Conservation (phyloP, 2,888 invertebrate species). For the Heliconius erato region DNA sequence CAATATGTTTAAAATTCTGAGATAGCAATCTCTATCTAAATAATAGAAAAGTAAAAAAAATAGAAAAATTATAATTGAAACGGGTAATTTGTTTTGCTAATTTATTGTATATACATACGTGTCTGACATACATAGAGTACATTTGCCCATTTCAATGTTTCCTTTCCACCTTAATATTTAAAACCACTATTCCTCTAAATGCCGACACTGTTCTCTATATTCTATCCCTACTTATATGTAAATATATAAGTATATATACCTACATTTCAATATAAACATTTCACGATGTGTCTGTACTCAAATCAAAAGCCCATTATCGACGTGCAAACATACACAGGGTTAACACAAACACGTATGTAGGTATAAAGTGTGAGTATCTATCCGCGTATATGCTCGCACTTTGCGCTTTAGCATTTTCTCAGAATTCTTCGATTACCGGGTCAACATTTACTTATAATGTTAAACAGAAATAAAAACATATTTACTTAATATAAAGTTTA, state of each 20-base stretch:
- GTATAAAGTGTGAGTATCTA: conserved; percentile 14
- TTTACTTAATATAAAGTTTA: background rate
- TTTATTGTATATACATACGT: background rate
- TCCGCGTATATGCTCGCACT: conserved; percentile 5
- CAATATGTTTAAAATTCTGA: too few relatives aligned
- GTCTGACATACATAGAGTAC: background rate
- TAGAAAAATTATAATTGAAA: background rate
- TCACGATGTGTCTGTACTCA: background rate
- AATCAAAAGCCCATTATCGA: conserved; percentile 42
- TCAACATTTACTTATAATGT: conserved; percentile 30
- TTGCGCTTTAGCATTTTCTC: conserved; percentile 28
- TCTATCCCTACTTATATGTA: background rate
- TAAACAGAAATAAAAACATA: conserved; percentile 1
- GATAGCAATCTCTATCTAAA: background rate
- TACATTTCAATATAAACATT: background rate
- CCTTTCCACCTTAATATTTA: background rate
- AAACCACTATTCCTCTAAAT: background rate
- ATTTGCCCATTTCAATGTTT: too few relatives aligned
- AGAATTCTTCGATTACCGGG: conserved; percentile 39
- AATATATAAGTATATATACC: background rate
- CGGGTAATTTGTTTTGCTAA: background rate
- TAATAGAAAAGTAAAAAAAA: background rate
- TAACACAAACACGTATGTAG: conserved; percentile 32
- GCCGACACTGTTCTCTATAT: background rate
- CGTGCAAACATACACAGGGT: conserved; percentile 26